A percentile compares a stretch with the other conserved stretches of the same genome.
phyloP scores from a whole-genome alignment of 2,113 vertebrate species.

The Hemiscyllium ocellatum region DNA sequence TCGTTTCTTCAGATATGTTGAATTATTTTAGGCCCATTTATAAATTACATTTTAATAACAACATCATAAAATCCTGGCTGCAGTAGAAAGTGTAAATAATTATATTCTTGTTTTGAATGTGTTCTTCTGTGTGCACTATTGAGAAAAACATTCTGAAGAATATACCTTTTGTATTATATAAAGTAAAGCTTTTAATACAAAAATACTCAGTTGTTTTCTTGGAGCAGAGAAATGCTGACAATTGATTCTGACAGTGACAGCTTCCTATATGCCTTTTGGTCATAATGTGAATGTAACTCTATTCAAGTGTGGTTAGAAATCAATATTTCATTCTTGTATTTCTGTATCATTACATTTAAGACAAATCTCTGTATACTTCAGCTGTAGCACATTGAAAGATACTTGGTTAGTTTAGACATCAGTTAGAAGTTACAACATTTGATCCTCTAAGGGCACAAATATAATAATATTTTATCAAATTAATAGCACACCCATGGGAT shows the following conservation, averaged over 20 bases:
- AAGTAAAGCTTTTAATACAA: background rate
- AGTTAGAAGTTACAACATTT: background rate
- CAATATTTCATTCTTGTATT: background rate
- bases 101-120: background rate
- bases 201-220: background rate
- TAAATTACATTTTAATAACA: background rate
- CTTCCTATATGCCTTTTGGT: background rate
- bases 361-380: background rate
- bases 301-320: background rate
- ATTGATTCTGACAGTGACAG: slow-evolving; percentile 3
- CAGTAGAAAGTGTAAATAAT: background rate
- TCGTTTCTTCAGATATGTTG: background rate
- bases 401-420: background rate
- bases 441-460: background rate
- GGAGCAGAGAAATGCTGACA: background rate
- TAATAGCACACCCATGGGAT: too few species aligned
- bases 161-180: background rate
- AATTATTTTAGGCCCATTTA: background rate
- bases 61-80: background rate
- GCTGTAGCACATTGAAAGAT: background rate
- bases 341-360: background rate
- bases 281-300: background rate
- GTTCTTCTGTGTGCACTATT: background rate
- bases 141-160: background rate
- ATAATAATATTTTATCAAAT: background rate